Evolutionary conservation across 2,888 invertebrate genomes (phyloP), one percentile per base, ranked within the genome.

Genomic region (Polymixis lichenea): DNA sequence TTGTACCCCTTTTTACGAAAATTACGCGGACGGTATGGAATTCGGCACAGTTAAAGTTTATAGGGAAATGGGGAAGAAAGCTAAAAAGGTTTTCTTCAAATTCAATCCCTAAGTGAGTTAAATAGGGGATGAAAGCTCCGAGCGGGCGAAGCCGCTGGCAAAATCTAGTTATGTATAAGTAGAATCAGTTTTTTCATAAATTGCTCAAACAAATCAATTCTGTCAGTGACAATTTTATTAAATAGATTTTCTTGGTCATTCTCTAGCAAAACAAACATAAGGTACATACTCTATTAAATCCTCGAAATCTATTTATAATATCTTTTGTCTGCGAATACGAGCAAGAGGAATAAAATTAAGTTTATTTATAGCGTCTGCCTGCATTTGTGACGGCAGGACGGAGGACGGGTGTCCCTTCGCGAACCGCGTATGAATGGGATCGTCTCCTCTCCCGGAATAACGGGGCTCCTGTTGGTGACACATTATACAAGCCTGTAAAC

Each of bases 321-420:
- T 73, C 68, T 77, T 84, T 86, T 84, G 87, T 81, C 53, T 61
- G 80, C 77, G 68, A 78, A 81, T 77, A 77, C 70, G 51, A 58
- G 75, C 67, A 87, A 87, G 72, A 82, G 72, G 78, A 88, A 85
- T 78, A 85, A 88, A 80, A 81, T 81, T 51, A 83, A 51, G 62
- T 80, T 79, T 87, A 88, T 87, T 88, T 88, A 87, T 87, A 85
- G 77, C 74, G 60, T 85, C 77, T 83, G 87, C 69, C 75, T 80
- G 79, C 49, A 64, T 81, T 78, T 71, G 78, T 78, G 87, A 83
- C 86, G 76, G 76, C 32, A 51, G 65, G 77, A 75, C 83, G 76
- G 75, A 53, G 77, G 32, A 56, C 43, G 80, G 65, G 70, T 58
- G 78, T 82, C 79, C 83, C 77, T 82, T 78, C 66, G 78, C 77